Base-by-base conservation (phyloP, 2,113 vertebrate species). In the Arizona elegans region DNA sequence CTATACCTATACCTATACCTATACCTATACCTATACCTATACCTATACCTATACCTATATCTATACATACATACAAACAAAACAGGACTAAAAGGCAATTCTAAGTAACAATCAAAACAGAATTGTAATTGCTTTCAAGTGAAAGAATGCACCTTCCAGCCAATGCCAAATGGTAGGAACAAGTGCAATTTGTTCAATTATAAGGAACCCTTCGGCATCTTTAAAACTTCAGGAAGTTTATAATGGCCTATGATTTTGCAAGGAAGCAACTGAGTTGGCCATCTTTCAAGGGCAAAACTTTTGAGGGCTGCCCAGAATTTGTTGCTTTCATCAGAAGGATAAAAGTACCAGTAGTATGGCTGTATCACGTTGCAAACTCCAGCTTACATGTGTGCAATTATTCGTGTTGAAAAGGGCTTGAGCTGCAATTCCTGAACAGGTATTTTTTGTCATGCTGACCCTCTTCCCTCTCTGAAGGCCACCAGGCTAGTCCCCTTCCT, bases 41-140 rank as follows among this genome's bases (percentile, higher is more conserved):
- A 43, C 43, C 43, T 43, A 43, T 43, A 43, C 43, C 43, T 47
- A 47, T 47, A 47, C 43, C 47, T 50, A 50, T 8, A 50, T 4
- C 4, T 8, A 50, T 4, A 50, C 47, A 50, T 1, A 50, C 47
- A 50, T 53, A 43, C 8, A 43, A 24, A 47, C 43, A 47, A 47
- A 47, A 47, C 15, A 91, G 58, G 29, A 62, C 23, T 90, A 91
- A 91, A 94, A 23, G 0, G 1, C 0, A 3, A 13, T 89, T 65
- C 43, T 65, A n/a, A 53, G 33, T 1, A 19, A 92, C 55, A 38
- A 23, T 26, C 55, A 62, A 86, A 19, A 11, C 2, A 4, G 56
- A 93, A 93, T 38, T 86, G 93, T 38, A 54, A 53, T 7, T n/a
- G 7, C 58, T 93, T 94, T 95, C 91, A 92, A 93, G 91, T 0